phyloP scores from a whole-genome alignment of 2,888 invertebrate species.

The Penaeus monodon region DNA sequence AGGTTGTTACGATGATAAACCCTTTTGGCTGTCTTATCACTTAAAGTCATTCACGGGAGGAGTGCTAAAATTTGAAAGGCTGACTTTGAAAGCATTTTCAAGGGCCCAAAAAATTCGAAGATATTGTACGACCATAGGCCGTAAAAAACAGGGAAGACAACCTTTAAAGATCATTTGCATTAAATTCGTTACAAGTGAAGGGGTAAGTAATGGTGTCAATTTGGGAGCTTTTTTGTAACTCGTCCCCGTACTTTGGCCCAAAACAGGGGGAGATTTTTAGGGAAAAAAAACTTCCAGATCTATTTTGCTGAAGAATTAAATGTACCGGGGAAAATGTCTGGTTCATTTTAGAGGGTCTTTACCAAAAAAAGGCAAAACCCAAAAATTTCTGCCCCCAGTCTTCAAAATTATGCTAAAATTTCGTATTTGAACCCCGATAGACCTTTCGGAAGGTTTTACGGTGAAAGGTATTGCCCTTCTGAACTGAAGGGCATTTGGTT shows the following conservation, averaged over 20 bases:
- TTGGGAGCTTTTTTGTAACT: neutral
- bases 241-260: neutral
- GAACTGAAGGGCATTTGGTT: neutral
- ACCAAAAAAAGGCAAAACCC: neutral
- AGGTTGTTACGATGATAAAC: neutral
- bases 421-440: neutral
- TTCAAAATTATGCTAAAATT: neutral
- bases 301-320: neutral
- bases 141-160: neutral
- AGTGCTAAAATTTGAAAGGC: neutral
- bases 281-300: neutral
- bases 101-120: conserved; percentile 1
- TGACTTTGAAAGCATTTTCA: neutral
- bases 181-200: conserved; percentile 6
- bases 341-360: neutral
- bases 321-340: neutral
- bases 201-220: neutral
- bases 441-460: neutral
- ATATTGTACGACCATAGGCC: neutral
- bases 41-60: neutral
- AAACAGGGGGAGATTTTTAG: neutral
- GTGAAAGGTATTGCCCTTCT: neutral
- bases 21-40: neutral
- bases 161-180: neutral
- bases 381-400: neutral